Percentiles rank a stretch among this genome's conserved stretches.
These are phyloP conservation scores for Torymus aiolomorphi DNA, from an alignment of 2,888 invertebrate genomes.

Conservation along the genomic window DNA sequence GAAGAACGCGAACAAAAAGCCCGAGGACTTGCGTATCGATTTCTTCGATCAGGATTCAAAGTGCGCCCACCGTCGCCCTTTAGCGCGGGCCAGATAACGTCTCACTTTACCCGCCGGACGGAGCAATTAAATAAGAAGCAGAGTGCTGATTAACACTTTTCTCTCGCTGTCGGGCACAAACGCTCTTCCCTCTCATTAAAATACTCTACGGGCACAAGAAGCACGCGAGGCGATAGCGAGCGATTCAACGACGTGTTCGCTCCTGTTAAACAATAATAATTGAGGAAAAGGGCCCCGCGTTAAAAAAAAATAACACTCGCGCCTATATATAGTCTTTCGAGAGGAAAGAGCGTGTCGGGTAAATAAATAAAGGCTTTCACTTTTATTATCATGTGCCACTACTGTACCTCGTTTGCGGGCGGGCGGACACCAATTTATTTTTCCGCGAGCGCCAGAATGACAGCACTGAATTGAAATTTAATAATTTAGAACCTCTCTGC, in stretches of 20 bases:
- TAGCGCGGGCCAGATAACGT: conserved; percentile 23
- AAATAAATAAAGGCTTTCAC: conserved; percentile 12
- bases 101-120: conserved; percentile 35
- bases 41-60: conserved; percentile 44
- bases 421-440: too few relatives aligned
- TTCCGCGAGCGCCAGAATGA: neutral
- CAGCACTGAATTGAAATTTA: conserved; percentile 42
- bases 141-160: conserved; percentile 48
- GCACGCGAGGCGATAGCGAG: neutral
- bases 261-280: conserved; percentile 28
- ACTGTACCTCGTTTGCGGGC: too few relatives aligned
- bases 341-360: neutral
- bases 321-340: neutral
- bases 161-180: conserved; percentile 32
- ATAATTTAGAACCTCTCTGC: conserved; percentile 21
- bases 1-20: too few relatives aligned
- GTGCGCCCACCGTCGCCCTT: conserved; percentile 4
- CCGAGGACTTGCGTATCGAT: conserved; percentile 14
- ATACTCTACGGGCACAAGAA: neutral
- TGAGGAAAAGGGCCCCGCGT: neutral
- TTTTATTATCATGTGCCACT: conserved; percentile 4
- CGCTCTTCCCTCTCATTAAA: conserved; percentile 36
- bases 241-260: conserved; percentile 11
- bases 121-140: conserved; percentile 50
- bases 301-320: neutral